Evolutionary conservation across 2,113 vertebrate genomes (phyloP), one percentile per base, ranked within the genome.

Genomic region (Semnornis frantzii): DNA sequence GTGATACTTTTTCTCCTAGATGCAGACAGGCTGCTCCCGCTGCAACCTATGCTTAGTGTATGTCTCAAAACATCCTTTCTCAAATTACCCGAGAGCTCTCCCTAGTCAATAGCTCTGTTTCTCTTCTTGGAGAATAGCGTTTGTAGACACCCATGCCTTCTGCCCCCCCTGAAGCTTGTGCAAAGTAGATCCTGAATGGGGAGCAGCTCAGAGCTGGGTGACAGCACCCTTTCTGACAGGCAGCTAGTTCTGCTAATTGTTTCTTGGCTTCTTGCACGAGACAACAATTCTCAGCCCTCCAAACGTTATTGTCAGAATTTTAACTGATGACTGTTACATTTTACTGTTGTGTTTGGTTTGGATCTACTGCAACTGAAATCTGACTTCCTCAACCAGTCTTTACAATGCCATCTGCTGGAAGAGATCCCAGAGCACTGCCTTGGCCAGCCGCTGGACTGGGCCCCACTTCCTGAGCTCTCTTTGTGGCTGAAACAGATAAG

Each of bases 261-360:
- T 91, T 92, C 59, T 71, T 89, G 84, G 66, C 78, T 33, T 91
- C 50, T 88, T 83, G 44, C 48, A 44, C 37, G 48, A 77, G 31
- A 57, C 66, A 80, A 66, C 42, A 6, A 1, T 80, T 92, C 33
- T 78, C 80, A 78, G 82, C 69, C 58, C 52, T 92, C 57, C 71
- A 31, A 87, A 64, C 57, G 44, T 66, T 25, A 48, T 55, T 90
- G 82, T 93, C 46, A 69, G 10, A 55, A 82, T 87, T 90, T 90
- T 94, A 93, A 76, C 57, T 57, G 55, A 59, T 73, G 34, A 31
- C 57, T 73, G 20, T 94, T 94, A 91, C 89, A 89, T 89, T 91
- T 91, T 82, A 91, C 73, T 64, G 58, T 48, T 86, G 85, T 68
- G 5, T 88, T 87, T 92, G 80, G 42, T 95, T 94, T 95, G 80